Base-by-base conservation (phyloP, 2,113 vertebrate genomes). In the Pterocles orientalis region DNA sequence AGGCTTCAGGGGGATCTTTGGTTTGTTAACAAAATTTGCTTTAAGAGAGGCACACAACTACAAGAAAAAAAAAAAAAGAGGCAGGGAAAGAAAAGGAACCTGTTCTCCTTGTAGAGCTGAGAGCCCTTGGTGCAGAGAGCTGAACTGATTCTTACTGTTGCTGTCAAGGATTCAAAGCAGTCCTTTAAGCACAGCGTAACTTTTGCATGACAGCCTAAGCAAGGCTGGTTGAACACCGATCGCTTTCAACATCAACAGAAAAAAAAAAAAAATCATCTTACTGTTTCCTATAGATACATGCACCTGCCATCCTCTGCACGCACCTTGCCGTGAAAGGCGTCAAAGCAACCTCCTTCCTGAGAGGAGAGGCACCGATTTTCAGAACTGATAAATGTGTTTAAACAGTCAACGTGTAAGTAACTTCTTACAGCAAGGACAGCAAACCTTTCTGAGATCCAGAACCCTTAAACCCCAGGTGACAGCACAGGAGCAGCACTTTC, bases 121-220 rank as follows among this genome's bases (percentile, higher is more conserved):
- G 36, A 80, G 69, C 56, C 33, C 69, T 82, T 31, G 65, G 72
- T 56, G 57, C 56, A 72, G 57, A 82, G 54, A 84, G 72, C 8
- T 83, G 75, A 29, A 57, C 92, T 96, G 92, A 79, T 62, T 92
- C 91, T 94, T 53, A 65, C 48, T 61, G 14, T 57, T 2, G 0
- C 82, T 84, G 77, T 60, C 83, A 81, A 39, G 86, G 90, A 57
- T 11, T 56, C 84, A 57, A 75, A 90, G 80, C 5, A 85, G 70
- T 69, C 88, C 91, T 94, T 77, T 62, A 96, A 96, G 83, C 94
- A 72, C 83, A 94, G 95, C 54, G 51, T 81, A 94, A 93, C 82
- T 95, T 92, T 87, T 86, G 95, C 86, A 88, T 71, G 95, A 76
- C 86, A 95, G 90, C 95, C 89, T 56, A 54, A 65, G 92, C 86